A percentile compares a stretch with the other conserved stretches of the same genome.
Evolutionary conservation across 1,140 invertebrate genomes (phyloP).

Genomic region (Drosophila pallidifrons): DNA sequence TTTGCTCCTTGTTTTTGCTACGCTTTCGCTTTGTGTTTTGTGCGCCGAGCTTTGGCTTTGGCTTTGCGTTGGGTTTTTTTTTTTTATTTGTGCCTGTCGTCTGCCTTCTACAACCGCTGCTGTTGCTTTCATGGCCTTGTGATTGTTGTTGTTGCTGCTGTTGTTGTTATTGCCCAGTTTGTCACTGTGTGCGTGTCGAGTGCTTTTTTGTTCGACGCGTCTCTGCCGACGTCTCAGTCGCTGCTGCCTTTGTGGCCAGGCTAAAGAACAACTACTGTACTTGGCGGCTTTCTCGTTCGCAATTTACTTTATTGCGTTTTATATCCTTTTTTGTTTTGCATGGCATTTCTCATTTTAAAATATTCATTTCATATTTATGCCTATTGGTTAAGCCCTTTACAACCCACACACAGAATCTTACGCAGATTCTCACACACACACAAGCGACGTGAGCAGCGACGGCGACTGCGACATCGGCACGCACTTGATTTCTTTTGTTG

Average conservation of each 20-base stretch:
- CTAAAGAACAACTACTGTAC: slow-evolving; percentile 69
- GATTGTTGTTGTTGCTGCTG: slow-evolving; percentile 34
- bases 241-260: slow-evolving; percentile 45
- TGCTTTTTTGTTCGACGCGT: slow-evolving; percentile 51
- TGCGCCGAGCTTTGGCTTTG: slow-evolving; percentile 35
- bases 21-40: slow-evolving; percentile 68
- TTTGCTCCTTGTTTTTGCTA: slow-evolving; percentile 80
- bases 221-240: slow-evolving; percentile 7
- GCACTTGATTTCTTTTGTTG: slow-evolving; percentile 54
- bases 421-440: background rate
- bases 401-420: slow-evolving; percentile 19
- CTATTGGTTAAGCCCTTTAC: slow-evolving; percentile 34
- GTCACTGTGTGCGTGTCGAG: slow-evolving; percentile 57
- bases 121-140: slow-evolving; percentile 59
- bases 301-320: slow-evolving; percentile 57
- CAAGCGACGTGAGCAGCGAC: slow-evolving; percentile 12
- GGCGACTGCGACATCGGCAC: slow-evolving; percentile 30
- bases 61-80: slow-evolving; percentile 3
- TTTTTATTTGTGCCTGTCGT: slow-evolving; percentile 23
- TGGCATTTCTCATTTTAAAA: slow-evolving; percentile 73
- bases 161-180: slow-evolving; percentile 40
- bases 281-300: slow-evolving; percentile 46
- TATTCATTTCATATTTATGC: slow-evolving; percentile 62
- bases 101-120: slow-evolving; percentile 53
- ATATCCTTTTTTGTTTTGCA: slow-evolving; percentile 68